phyloP scores from a whole-genome alignment of 2,888 invertebrate species.

The Periphyllus acericola region DNA sequence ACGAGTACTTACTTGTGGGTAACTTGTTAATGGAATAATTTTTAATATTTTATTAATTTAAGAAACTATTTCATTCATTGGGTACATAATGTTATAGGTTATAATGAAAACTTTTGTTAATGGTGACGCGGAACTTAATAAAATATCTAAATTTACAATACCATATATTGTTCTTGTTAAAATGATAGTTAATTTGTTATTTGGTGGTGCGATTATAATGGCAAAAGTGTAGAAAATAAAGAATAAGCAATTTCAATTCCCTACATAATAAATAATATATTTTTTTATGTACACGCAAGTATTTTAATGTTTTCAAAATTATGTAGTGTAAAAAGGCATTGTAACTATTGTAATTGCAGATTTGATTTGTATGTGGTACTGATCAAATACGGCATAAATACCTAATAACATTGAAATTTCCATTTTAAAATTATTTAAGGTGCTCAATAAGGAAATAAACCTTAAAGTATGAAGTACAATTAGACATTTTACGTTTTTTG shows the following conservation, averaged over 20 bases:
- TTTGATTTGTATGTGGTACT: neutral
- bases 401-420: too few species aligned
- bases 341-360: neutral
- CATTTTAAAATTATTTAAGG: neutral
- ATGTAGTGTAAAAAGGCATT: neutral
- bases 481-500: too few species aligned
- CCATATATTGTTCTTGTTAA: neutral
- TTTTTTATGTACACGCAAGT: neutral
- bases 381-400: neutral
- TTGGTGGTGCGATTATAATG: neutral
- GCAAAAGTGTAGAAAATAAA: neutral
- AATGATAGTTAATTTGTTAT: neutral
- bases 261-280: neutral
- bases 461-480: too few species aligned
- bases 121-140: neutral
- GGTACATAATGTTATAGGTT: neutral
- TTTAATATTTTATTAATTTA: neutral
- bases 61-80: conserved; percentile 12
- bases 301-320: neutral
- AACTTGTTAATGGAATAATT: neutral
- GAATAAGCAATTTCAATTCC: neutral
- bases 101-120: neutral
- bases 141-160: neutral
- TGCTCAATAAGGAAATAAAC: neutral
- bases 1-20: neutral